Conservation (phyloP, 2,797 vertebrate genomes). For the Rhinoraja longicauda region DNA sequence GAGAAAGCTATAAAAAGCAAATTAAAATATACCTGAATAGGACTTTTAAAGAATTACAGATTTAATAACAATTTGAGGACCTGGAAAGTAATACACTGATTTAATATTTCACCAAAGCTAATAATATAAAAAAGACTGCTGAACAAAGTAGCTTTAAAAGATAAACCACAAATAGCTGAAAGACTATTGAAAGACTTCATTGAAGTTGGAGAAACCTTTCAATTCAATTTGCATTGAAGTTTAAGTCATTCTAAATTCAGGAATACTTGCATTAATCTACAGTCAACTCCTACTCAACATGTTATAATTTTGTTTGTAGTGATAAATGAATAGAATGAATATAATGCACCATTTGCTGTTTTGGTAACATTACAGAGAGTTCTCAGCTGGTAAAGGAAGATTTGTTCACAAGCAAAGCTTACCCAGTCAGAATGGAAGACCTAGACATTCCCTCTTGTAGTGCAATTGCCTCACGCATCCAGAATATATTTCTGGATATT, state of each 20-base stretch:
- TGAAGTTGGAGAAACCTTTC: neutral
- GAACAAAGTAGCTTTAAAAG: neutral
- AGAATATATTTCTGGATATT: too few relatives aligned
- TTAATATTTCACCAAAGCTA: constrained; percentile 21
- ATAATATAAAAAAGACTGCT: constrained; percentile 6
- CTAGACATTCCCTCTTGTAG: too few relatives aligned
- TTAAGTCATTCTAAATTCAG: neutral
- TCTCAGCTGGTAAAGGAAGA: neutral
- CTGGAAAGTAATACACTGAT: neutral
- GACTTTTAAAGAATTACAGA: constrained; percentile 22
- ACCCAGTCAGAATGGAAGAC: neutral
- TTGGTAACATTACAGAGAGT: neutral
- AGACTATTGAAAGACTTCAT: too few relatives aligned
- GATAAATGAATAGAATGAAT: neutral
- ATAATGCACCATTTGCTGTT: neutral
- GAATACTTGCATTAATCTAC: neutral
- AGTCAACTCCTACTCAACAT: neutral
- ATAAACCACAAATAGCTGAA: neutral
- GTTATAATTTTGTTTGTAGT: neutral
- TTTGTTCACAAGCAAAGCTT: neutral
- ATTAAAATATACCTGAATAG: neutral
- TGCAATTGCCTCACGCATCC: neutral
- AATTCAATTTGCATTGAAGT: neutral
- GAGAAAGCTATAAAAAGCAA: neutral
- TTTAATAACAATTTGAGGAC: constrained; percentile 36